Base-by-base conservation (phyloP, 2,888 invertebrate species). In the Coenonympha arcania region DNA sequence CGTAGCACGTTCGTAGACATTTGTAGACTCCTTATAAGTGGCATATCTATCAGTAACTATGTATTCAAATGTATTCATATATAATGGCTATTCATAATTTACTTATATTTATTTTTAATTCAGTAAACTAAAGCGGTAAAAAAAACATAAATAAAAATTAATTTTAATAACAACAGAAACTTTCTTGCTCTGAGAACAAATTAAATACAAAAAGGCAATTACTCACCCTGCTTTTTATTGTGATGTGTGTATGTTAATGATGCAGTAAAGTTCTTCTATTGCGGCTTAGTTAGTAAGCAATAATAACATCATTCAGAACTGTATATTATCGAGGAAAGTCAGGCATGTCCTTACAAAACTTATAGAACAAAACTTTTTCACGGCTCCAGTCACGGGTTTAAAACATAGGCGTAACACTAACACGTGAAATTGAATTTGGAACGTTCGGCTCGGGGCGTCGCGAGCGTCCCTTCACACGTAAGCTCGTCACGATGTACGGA, bases 401-500 rank as follows among this genome's bases (percentile, higher is more conserved):
- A 50, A 50, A 40, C 45, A 43, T 33, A 44, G 11, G 6, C 15
- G 39, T 18, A 5, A 6, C 57, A 58, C 57, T 57, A 47, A 31
- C 54, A 55, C 43, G 42, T 40, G 19, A 39, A 48, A 45, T 67
- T 58, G 66, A 67, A 68, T 66, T 62, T 65, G 71, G 70, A 54
- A 57, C 42, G 39, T 52, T 55, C 50, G 50, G 36, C 49, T 46
- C 52, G 50, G 49, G 54, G 45, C 52, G 46, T 49, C 43, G 53
- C 48, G 47, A 53, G 55, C 57, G 54, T 53, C 51, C 52, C 52
- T 54, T 56, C 62, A 66, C 74, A 76, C 80, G 82, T 78, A 75
- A 75, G 77, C 75, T 76, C 79, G 68, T 66, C 68, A 69, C 79
- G 74, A 66, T 72, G 71, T 75, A 73, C 73, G 71, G 73, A 68